These are phyloP conservation scores for Epinephelus fuscoguttatus DNA, from an alignment of 2,113 vertebrate genomes.

Conservation along the genomic window DNA sequence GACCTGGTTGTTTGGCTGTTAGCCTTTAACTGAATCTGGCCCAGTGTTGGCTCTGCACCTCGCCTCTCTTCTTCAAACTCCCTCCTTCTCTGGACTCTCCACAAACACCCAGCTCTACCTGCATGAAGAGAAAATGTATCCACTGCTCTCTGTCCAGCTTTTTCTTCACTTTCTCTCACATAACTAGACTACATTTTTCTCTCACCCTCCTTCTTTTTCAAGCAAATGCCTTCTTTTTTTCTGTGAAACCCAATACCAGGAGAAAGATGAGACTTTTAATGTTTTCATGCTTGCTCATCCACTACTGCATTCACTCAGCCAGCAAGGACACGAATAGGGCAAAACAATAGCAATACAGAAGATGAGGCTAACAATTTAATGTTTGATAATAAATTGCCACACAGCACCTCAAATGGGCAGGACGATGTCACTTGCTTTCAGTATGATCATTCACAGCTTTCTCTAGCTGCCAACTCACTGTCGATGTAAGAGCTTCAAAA, in stretches of 20 bases:
- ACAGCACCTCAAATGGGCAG: neutral
- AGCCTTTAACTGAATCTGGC: neutral
- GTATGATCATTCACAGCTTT: neutral
- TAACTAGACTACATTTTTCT: neutral
- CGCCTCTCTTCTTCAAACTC: neutral
- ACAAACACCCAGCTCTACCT: slow-evolving; percentile 28
- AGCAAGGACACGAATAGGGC: neutral
- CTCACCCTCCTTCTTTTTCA: neutral
- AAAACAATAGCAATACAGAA: neutral
- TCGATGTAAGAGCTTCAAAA: slow-evolving; percentile 6
- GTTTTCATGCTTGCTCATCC: slow-evolving; percentile 29
- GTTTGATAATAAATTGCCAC: neutral
- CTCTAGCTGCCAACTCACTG: neutral
- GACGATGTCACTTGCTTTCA: too few relatives aligned
- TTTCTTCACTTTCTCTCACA: neutral
- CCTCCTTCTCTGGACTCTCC: slow-evolving; percentile 7
- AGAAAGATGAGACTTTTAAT: slow-evolving; percentile 24
- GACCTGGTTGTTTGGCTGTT: slow-evolving; percentile 3
- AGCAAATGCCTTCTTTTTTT: slow-evolving; percentile 18
- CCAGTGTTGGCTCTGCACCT: neutral
- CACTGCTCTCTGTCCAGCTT: neutral
- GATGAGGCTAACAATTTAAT: neutral
- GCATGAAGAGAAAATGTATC: neutral
- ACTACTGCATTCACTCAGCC: neutral
- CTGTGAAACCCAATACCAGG: slow-evolving; percentile 36